Evolutionary conservation across 2,797 vertebrate genomes (phyloP), one percentile per base, ranked within the genome.

Genomic region (Acanthornis magna): DNA sequence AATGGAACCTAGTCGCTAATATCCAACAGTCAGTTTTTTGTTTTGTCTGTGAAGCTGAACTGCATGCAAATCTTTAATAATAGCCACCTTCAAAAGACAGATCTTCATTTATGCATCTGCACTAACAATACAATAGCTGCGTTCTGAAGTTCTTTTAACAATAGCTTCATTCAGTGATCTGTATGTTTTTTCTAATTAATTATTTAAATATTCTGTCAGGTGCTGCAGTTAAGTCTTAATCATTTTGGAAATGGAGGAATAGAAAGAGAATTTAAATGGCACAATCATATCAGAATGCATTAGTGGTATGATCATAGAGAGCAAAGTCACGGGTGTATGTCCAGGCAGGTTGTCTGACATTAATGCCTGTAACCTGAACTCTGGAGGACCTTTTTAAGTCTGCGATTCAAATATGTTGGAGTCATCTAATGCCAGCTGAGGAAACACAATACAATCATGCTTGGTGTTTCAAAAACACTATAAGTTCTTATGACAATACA

Each of bases 191-290:
- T 50, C 68, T 71, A 94, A 80, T 88, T 74, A 85, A 88, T 89
- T 96, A 95, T 89, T 96, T 70, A 86, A 93, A 85, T 90, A 66
- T 58, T 74, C 82, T 94, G 61, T 83, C 74, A 81, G 40, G 51
- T 84, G 83, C 38, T 85, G 68, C 83, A 82, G 61, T 81, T 90
- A 88, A 88, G 53, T 82, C 51, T 75, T 58, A 93, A 88, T 67
- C 5, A 77, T 79, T 85, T 73, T 76, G 21, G 55, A 76, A 84
- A 61, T 32, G 34, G 20, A 66, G 63, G 38, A 93, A 60, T 17
- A 81, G 54, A 84, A 81, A 75, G 25, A 45, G 48, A 77, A 18
- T 67, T 87, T 66, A 88, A 93, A 36, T 25, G 7, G n/a, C 48
- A 48, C 1, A 0, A 50, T 88, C 27, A 17, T 19, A 71, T 74